These are phyloP conservation scores for Balaeniceps rex DNA, from an alignment of 2,113 vertebrate species.

Conservation along the genomic window DNA sequence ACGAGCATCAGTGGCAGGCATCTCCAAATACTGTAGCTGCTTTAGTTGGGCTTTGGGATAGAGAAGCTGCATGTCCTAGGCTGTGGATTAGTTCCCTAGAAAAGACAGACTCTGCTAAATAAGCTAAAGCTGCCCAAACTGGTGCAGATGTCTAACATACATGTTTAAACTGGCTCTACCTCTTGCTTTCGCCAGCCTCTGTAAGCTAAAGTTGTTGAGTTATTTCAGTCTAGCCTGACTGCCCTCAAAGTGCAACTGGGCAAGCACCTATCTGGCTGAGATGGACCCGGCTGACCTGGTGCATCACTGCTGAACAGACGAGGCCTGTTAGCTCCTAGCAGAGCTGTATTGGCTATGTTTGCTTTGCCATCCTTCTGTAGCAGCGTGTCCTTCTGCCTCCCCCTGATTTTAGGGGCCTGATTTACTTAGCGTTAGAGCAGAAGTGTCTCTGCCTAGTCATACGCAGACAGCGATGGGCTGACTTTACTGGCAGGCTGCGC, in stretches of 20 bases:
- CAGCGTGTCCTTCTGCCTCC: not conserved
- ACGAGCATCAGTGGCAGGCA: not conserved
- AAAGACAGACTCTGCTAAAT: not conserved
- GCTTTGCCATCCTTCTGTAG: not conserved
- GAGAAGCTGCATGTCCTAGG: not conserved
- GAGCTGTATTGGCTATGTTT: not conserved
- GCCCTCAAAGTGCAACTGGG: not conserved
- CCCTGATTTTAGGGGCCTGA: not conserved
- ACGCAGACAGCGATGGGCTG: not conserved
- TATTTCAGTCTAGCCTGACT: not conserved
- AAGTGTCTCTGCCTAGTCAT: not conserved
- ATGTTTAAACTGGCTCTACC: not conserved
- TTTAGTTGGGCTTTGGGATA: not conserved
- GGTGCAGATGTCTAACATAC: accelerated
- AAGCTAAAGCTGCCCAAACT: not conserved
- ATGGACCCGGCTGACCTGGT: not conserved
- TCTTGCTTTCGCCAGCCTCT: not conserved
- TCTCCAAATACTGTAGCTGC: not conserved
- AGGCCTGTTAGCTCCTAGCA: not conserved
- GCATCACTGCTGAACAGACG: not conserved
- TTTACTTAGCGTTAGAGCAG: not conserved
- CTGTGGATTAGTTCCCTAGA: not conserved
- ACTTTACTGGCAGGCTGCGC: not conserved
- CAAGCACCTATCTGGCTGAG: not conserved
- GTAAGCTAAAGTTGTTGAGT: not conserved